A percentile compares a stretch with the other conserved stretches of the same genome.
These are phyloP conservation scores for Marmota flaviventris DNA, from an alignment of 2,113 vertebrate species.

Conservation along the genomic window DNA sequence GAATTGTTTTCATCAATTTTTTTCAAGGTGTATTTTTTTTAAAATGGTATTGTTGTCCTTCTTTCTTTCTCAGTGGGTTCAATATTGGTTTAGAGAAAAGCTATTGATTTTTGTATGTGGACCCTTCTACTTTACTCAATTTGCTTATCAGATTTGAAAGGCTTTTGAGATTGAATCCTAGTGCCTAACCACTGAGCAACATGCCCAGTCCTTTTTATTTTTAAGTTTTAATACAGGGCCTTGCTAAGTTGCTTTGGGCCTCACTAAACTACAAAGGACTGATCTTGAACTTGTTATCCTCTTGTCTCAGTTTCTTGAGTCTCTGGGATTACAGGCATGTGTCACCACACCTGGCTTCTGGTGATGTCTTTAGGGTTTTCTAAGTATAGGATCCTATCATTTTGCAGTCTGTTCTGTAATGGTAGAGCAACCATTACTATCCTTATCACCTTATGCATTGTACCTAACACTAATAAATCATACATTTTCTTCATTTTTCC, in stretches of 20 bases:
- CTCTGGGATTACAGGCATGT: no score
- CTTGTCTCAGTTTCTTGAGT: no score
- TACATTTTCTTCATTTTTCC: conserved; percentile 37
- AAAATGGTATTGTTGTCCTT: neutral
- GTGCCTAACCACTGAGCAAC: no score
- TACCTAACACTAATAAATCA: neutral
- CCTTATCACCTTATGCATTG: neutral
- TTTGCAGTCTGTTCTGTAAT: no score
- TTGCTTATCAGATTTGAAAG: neutral
- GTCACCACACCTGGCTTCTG: neutral
- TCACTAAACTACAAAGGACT: no score
- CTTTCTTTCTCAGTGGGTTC: neutral
- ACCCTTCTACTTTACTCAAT: neutral
- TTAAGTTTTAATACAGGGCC: no score
- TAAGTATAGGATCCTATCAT: neutral
- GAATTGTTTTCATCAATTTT: neutral
- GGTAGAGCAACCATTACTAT: no score
- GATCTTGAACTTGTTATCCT: no score
- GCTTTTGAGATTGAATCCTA: neutral
- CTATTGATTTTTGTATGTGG: neutral
- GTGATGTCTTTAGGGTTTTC: neutral
- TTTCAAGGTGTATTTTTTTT: neutral
- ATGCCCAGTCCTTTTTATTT: no score
- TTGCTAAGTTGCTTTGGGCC: no score
- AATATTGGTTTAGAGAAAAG: neutral